These are phyloP conservation scores for Scotopteryx bipunctaria DNA, from an alignment of 2,888 invertebrate species.

Conservation along the genomic window DNA sequence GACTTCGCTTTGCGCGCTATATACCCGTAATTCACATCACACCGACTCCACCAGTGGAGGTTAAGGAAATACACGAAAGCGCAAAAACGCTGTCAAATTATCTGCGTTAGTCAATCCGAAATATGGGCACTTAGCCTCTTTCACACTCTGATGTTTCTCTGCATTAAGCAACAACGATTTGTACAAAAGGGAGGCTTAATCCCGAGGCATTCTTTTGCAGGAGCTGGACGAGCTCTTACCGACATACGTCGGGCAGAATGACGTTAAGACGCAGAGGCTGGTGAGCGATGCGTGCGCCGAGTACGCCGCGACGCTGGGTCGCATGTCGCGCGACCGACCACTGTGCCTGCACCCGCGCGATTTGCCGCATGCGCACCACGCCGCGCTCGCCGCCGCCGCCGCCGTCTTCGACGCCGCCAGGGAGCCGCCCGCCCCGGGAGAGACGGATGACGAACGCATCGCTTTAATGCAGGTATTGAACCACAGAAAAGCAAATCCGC, in stretches of 20 bases:
- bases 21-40: too few species aligned
- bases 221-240: conserved; percentile 41
- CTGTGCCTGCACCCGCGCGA: conserved; percentile 38
- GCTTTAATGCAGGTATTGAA: conserved; percentile 33
- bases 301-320: conserved; percentile 35
- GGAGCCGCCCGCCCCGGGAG: conserved; percentile 12
- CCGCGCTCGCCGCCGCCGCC: conserved; percentile 26
- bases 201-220: conserved; percentile 34
- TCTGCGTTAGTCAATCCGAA: too few species aligned
- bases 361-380: conserved; percentile 31
- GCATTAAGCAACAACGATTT: too few species aligned
- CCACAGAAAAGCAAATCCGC: too few species aligned
- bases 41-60: too few species aligned
- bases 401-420: conserved; percentile 26
- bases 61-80: too few species aligned
- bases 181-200: too few species aligned
- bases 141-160: too few species aligned
- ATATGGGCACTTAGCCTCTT: too few species aligned
- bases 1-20: too few species aligned
- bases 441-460: conserved; percentile 26
- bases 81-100: too few species aligned
- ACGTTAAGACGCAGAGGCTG: conserved; percentile 40
- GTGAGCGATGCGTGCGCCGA: conserved; percentile 29
- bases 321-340: conserved; percentile 7
- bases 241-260: conserved; percentile 40